Base-by-base conservation (phyloP, 2,797 vertebrate species). In the Numenius phaeopus region DNA sequence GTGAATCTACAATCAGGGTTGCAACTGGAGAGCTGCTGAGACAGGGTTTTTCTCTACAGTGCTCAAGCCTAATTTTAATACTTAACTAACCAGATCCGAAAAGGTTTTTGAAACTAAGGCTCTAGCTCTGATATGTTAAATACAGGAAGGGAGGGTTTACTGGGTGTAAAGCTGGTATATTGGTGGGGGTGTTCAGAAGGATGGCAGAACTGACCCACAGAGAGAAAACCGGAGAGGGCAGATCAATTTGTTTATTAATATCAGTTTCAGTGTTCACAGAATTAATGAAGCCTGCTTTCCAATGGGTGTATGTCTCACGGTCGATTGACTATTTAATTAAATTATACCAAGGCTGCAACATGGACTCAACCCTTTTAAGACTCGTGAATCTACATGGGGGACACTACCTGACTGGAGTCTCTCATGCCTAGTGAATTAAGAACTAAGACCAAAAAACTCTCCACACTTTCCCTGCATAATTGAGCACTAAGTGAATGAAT, bases 201-300 rank as follows among this genome's bases (percentile, higher is more conserved):
- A 14, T 69, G 27, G 67, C 24, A 62, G 46, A 94, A 83, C 65
- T 79, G 42, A 88, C 40, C 20, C 72, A 72, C 1, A 1, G 55
- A 83, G 46, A 81, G 42, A 82, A 95, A 95, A 82, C 0, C 22
- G 81, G 70, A 89, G 40, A 76, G 10, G 14, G 26, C 73, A 89
- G 64, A 88, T 70, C 32, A 87, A 47, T 93, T 78, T 89, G 32
- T 83, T 83, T 91, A 80, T 80, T 59, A 94, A 46, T 75, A 85
- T 92, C 64, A 59, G 44, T 85, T 91, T 64, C 75, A 83, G 27
- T 55, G 34, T 69, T 88, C 40, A 49, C 19, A 55, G 66, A 93
- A 80, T 83, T 93, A 90, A 83, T 77, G 78, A 95, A 85, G 26
- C 26, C 44, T 84, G 13, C 7, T 89, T 89, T 95, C 39, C 42